Conservation (phyloP, 2,888 invertebrate species). For the Drosophila kuntzei region DNA sequence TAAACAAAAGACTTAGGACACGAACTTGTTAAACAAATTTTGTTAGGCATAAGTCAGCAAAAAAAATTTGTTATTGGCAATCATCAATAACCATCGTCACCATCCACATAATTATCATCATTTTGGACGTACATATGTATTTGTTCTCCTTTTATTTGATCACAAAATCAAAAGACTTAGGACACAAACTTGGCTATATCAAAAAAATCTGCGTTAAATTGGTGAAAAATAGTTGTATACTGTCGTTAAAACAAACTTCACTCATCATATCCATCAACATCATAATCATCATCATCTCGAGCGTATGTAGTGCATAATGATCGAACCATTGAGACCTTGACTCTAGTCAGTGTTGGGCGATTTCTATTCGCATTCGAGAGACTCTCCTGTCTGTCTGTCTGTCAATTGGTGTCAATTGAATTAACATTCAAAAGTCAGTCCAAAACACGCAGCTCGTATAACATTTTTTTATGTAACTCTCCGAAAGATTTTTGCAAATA, state of each 20-base stretch:
- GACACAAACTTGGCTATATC: conserved; percentile 50
- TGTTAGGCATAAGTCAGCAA: neutral
- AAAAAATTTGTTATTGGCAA: neutral
- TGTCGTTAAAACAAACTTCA: neutral
- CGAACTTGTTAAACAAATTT: neutral
- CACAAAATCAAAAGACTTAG: conserved; percentile 56
- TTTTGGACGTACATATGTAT: neutral
- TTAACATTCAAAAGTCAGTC: conserved; percentile 38
- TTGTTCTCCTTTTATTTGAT: neutral
- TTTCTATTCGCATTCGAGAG: conserved; percentile 13
- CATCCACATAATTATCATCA: neutral
- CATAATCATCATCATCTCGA: neutral
- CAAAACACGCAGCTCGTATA: conserved; percentile 11
- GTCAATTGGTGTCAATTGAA: conserved; percentile 47
- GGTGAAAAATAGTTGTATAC: neutral
- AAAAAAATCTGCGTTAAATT: neutral
- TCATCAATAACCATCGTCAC: neutral
- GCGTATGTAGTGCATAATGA: conserved; percentile 12
- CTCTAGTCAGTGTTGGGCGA: conserved; percentile 8
- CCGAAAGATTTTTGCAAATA: conserved; percentile 9
- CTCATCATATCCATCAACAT: neutral
- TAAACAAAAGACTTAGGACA: conserved; percentile 1
- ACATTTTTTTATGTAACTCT: conserved; percentile 7
- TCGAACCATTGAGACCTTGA: conserved; percentile 19
- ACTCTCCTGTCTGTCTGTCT: neutral